These are phyloP conservation scores for Acyrthosiphon pisum DNA, from an alignment of 1,140 invertebrate genomes.

Conservation along the genomic window DNA sequence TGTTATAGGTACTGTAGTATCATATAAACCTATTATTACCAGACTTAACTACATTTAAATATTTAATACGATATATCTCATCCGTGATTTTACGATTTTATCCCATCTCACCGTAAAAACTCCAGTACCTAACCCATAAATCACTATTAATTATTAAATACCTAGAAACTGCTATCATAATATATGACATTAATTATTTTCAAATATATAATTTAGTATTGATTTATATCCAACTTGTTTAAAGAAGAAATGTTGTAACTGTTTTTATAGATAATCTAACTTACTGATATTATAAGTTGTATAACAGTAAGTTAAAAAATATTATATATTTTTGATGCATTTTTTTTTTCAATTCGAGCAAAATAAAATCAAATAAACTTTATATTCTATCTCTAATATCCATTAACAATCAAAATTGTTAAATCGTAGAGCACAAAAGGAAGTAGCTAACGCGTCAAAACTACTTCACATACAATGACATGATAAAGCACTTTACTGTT, in stretches of 20 bases:
- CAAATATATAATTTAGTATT: not conserved
- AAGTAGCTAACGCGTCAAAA: conserved; percentile 25
- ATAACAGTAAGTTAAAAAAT: not conserved
- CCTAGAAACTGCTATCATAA: not conserved
- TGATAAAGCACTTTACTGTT: conserved; percentile 1
- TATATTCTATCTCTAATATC: not conserved
- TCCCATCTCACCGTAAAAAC: not conserved
- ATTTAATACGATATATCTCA: not conserved
- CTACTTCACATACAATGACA: not conserved
- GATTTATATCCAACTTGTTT: not conserved
- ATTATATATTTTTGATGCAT: not conserved
- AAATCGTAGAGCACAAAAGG: not conserved
- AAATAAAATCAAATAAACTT: not conserved
- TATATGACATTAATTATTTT: not conserved
- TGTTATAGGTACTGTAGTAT: not conserved
- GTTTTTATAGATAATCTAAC: not conserved
- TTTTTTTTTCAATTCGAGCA: not conserved
- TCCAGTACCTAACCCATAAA: not conserved
- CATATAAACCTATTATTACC: not conserved
- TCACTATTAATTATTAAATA: not conserved
- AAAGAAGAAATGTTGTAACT: not conserved
- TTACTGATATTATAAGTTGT: too few species aligned
- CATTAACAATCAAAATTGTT: not conserved
- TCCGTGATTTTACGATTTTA: not conserved
- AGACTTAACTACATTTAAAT: not conserved